Conservation (phyloP, 1,140 invertebrate species). For the Aricia agestis region DNA sequence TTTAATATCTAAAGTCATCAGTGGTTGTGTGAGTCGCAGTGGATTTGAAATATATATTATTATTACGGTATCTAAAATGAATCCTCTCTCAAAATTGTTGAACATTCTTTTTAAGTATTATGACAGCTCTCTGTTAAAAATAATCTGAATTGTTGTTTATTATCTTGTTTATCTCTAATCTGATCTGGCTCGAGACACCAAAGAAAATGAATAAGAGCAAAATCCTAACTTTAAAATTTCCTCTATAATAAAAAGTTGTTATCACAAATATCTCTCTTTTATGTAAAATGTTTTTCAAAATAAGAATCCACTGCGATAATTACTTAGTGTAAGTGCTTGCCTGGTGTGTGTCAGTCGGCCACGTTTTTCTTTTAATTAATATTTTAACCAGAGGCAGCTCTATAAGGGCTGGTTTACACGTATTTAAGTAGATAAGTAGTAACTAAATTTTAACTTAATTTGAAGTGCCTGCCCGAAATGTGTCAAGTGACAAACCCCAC, state of each 20-base stretch:
- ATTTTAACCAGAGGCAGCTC: background rate
- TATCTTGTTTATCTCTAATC: background rate
- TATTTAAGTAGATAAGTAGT: too few species aligned
- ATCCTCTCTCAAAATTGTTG: background rate
- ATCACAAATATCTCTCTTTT: background rate
- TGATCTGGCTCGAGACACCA: background rate
- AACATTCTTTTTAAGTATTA: background rate
- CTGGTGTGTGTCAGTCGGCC: background rate
- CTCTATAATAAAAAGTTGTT: background rate
- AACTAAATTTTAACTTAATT: too few species aligned
- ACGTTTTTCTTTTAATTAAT: background rate
- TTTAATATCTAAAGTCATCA: slow-evolving; percentile 9
- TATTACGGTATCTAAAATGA: background rate
- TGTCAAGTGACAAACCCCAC: too few species aligned
- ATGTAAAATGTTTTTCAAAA: background rate
- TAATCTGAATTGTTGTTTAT: background rate
- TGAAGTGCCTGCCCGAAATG: too few species aligned
- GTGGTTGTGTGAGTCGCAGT: background rate
- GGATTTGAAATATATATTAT: background rate
- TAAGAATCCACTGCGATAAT: slow-evolving; percentile 1
- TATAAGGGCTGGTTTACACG: too few species aligned
- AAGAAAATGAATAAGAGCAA: background rate
- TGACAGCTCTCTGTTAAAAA: background rate
- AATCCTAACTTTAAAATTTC: too few species aligned
- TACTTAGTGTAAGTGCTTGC: background rate